These are phyloP conservation scores for Pelmatolapia mariae DNA, from an alignment of 2,113 vertebrate genomes.

Conservation along the genomic window DNA sequence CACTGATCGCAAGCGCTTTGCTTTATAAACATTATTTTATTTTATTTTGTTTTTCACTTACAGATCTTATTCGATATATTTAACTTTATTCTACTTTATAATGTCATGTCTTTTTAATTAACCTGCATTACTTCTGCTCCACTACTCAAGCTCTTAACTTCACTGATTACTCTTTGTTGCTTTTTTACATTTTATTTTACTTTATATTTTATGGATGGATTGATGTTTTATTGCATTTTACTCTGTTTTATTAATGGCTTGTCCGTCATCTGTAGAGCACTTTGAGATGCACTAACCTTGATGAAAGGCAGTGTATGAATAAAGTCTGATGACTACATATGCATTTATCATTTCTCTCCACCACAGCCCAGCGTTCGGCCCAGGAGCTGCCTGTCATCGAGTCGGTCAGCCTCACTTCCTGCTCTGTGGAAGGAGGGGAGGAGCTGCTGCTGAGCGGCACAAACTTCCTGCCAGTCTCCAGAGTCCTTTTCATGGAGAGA, in stretches of 20 bases:
- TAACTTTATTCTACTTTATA: not conserved
- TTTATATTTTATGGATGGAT: not conserved
- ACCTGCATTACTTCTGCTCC: not conserved
- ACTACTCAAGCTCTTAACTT: not conserved
- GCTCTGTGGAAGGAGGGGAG: constrained; percentile 82
- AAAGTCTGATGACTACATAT: not conserved
- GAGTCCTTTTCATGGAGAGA: constrained; percentile 87
- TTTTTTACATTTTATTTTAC: not conserved
- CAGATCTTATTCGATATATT: not conserved
- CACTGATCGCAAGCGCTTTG: not conserved
- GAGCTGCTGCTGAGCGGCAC: constrained; percentile 81
- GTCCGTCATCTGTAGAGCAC: not conserved
- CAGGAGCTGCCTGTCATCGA: constrained; percentile 90
- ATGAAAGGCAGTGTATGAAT: not conserved
- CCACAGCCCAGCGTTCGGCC: constrained; percentile 86
- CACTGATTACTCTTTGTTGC: not conserved
- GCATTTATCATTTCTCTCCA: not conserved
- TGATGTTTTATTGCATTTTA: not conserved
- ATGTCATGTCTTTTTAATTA: not conserved
- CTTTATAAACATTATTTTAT: not conserved
- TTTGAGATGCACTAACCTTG: not conserved
- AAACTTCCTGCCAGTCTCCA: constrained; percentile 86
- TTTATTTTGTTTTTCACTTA: not conserved
- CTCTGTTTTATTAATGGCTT: not conserved
- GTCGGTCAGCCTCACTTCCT: constrained; percentile 79